Evolutionary conservation across 2,888 invertebrate genomes (phyloP).

Genomic region (Omphaloscelis lunosa): DNA sequence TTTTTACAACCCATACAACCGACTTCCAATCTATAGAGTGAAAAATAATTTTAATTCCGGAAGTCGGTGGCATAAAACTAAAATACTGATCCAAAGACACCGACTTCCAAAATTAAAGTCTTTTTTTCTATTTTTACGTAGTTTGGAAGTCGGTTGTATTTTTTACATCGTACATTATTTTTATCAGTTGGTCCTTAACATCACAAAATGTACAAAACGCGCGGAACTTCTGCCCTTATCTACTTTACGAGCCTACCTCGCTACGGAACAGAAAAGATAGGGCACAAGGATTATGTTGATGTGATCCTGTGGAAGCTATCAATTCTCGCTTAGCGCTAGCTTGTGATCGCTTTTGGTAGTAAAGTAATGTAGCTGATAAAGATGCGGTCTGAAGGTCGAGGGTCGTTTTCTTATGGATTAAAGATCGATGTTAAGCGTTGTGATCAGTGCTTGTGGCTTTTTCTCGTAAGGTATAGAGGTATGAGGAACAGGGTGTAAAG

Average conservation of each 20-base stretch:
- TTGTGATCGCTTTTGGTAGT: slow-evolving; percentile 26
- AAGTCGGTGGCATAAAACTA: no score
- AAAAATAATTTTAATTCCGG: no score
- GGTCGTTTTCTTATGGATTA: not conserved
- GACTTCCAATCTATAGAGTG: no score
- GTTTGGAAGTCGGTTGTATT: no score
- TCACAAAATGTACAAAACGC: not conserved
- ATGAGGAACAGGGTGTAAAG: no score
- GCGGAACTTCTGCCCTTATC: slow-evolving; percentile 19
- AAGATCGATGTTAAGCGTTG: not conserved
- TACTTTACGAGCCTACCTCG: slow-evolving; percentile 25
- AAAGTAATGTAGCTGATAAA: slow-evolving; percentile 9
- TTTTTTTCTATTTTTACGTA: no score
- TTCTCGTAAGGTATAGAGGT: no score
- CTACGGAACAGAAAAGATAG: slow-evolving; percentile 36
- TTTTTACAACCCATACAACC: no score
- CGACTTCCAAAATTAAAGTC: no score
- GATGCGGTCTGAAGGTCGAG: not conserved
- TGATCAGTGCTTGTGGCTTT: not conserved
- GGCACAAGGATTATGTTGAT: slow-evolving; percentile 50
- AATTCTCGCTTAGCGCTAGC: slow-evolving; percentile 50
- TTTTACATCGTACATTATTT: not conserved
- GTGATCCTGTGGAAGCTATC: slow-evolving; percentile 56
- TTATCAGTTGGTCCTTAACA: not conserved
- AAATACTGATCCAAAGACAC: no score